These are phyloP conservation scores for Caradrina kadenii DNA, from an alignment of 2,888 invertebrate species.

Conservation along the genomic window DNA sequence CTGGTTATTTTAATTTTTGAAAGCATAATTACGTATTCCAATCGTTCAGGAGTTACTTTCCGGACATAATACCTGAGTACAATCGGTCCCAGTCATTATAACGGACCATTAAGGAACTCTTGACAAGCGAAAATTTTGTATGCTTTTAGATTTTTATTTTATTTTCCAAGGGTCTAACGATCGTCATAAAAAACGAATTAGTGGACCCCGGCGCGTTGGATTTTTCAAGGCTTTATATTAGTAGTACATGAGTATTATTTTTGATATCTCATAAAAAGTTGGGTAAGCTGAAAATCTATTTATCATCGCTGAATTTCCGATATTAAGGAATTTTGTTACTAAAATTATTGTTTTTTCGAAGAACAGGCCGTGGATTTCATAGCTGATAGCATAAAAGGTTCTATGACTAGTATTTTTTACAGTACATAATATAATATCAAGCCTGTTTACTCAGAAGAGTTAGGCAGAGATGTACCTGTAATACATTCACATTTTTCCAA, in stretches of 20 bases:
- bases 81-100: conserved; percentile 62
- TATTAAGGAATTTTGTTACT: background rate
- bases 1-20: conserved; percentile 24
- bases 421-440: too few species aligned
- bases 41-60: conserved; percentile 54
- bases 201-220: conserved; percentile 69
- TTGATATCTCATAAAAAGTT: conserved; percentile 59
- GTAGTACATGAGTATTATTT: conserved; percentile 68
- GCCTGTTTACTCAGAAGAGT: too few species aligned
- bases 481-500: too few species aligned
- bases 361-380: background rate
- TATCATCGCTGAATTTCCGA: conserved; percentile 32
- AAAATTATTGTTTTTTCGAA: conserved; percentile 4
- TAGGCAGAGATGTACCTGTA: too few species aligned
- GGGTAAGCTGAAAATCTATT: conserved; percentile 47
- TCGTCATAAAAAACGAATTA: conserved; percentile 85
- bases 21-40: conserved; percentile 31
- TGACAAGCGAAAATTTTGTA: conserved; percentile 74
- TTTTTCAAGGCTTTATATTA: conserved; percentile 68
- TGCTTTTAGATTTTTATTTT: conserved; percentile 71
- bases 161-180: conserved; percentile 76
- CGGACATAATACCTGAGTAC: conserved; percentile 58
- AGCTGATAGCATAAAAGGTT: background rate
- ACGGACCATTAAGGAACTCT: conserved; percentile 63
- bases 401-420: background rate